Evolutionary conservation across 2,888 invertebrate species (phyloP), one percentile per base, ranked within the genome.

Genomic region (Asteroscopus sphinx): DNA sequence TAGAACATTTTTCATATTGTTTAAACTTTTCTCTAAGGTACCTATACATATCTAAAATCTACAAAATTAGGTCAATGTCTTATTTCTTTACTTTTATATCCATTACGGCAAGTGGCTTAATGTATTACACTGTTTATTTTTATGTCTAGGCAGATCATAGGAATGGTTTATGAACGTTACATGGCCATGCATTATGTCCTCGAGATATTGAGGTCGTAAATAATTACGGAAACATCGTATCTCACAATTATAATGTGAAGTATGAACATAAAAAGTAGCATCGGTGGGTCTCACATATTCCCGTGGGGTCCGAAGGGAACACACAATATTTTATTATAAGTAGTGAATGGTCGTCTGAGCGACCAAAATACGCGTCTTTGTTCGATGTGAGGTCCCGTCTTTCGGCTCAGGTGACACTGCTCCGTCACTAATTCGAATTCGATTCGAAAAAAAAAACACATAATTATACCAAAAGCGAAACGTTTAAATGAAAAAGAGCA

Each of bases 381-480:
- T 90, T 79, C 42, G 46, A 83, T 88, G 88, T 91, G 89, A 87
- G 90, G 91, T 91, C 91, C 81, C 78, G 76, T 67, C 77, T 88
- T 88, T 88, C 87, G 87, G 87, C 90, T 91, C 92, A 91, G 91
- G 92, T 92, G 93, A 90, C 91, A 87, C 74, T 76, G 77, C 77
- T 73, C 89, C 93, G 92, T 91, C 83, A 93, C 93, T 92, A 94
- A 93, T 93, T 92, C 65, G 70, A 80, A 76, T 80, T 73, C 64
- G 68, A 82, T 83, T 68, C 68, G 41, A 76, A 72, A 82, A 87
- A n/a, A 88, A 87, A 88, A 79, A 67, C 46, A 51, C 72, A 75
- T 74, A 69, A 83, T 83, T 76, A 83, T 77, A 78, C 74, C 45
- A 82, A 88, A 85, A 88, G 85, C 81, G 86, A 87, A 89, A 86